Percentiles rank a stretch among this genome's conserved stretches.
phyloP scores from a whole-genome alignment of 2,113 vertebrate genomes.

The Sclerurus mexicanus region DNA sequence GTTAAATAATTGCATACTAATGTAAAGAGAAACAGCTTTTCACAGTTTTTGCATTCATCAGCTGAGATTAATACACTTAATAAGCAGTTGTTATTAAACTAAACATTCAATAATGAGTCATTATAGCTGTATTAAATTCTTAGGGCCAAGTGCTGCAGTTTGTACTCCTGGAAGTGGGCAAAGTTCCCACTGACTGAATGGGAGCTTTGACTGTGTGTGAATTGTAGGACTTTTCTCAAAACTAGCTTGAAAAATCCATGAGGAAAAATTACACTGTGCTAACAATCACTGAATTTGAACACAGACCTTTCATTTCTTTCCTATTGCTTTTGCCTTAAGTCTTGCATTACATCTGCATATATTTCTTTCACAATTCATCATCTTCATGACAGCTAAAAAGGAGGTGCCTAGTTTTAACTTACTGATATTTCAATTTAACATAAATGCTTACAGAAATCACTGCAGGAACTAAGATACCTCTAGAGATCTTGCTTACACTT shows the following conservation, averaged over 20 bases:
- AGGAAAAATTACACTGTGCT: not conserved
- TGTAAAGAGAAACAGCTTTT: constrained; percentile 47
- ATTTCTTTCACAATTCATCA: not conserved
- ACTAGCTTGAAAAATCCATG: not conserved
- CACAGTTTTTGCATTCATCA: constrained; percentile 31
- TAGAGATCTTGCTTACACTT: not conserved
- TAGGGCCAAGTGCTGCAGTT: constrained; percentile 7
- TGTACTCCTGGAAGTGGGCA: not conserved
- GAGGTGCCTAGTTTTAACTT: not conserved
- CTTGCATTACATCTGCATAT: not conserved
- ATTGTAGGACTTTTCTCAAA: not conserved
- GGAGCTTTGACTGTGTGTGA: not conserved
- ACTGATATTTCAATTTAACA: not conserved
- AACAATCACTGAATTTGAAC: not conserved
- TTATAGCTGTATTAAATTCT: constrained; percentile 27
- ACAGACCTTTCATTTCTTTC: not conserved
- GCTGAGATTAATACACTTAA: constrained; percentile 38
- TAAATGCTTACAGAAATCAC: not conserved
- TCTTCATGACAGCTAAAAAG: not conserved
- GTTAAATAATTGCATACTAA: constrained; percentile 35
- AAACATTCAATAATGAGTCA: constrained; percentile 38
- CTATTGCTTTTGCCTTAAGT: not conserved
- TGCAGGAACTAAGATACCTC: not conserved
- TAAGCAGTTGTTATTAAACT: constrained; percentile 38
- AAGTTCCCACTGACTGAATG: not conserved